Evolutionary conservation across 2,113 vertebrate species (phyloP).

Genomic region (Thamnophis sirtalis): DNA sequence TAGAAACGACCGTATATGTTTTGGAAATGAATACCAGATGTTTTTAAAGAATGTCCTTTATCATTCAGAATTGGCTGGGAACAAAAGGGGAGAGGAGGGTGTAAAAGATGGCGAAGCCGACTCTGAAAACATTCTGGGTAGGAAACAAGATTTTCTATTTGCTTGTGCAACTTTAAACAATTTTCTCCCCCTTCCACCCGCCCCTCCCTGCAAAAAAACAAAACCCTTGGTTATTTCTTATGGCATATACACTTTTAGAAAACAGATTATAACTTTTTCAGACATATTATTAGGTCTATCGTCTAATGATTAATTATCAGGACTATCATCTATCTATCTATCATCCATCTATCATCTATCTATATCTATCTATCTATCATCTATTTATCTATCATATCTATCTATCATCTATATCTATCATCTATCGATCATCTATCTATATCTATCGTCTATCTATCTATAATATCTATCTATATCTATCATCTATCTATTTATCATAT

Average conservation of each 20-base stretch:
- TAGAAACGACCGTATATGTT: conserved; percentile 35
- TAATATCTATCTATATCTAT: no score
- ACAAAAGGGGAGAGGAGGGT: conserved; percentile 28
- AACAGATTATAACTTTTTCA: background rate
- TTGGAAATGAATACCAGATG: conserved; percentile 58
- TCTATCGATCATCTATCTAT: background rate
- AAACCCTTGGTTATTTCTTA: background rate
- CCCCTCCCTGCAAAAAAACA: background rate
- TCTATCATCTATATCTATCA: no score
- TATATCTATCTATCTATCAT: background rate
- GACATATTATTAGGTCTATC: background rate
- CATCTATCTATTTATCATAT: no score
- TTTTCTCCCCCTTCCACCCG: background rate
- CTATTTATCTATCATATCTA: background rate
- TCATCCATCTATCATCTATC: background rate
- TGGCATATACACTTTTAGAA: background rate
- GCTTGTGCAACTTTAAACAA: background rate
- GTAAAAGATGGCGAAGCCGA: conserved; percentile 48
- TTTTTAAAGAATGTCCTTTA: conserved; percentile 47
- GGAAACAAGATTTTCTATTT: background rate
- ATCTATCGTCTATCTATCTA: no score
- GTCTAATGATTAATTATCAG: no score
- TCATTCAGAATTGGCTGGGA: conserved; percentile 45
- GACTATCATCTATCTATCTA: background rate
- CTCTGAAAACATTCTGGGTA: background rate